These are phyloP conservation scores for Drosophila sulfurigaster DNA, from an alignment of 1,140 invertebrate species.

Conservation along the genomic window DNA sequence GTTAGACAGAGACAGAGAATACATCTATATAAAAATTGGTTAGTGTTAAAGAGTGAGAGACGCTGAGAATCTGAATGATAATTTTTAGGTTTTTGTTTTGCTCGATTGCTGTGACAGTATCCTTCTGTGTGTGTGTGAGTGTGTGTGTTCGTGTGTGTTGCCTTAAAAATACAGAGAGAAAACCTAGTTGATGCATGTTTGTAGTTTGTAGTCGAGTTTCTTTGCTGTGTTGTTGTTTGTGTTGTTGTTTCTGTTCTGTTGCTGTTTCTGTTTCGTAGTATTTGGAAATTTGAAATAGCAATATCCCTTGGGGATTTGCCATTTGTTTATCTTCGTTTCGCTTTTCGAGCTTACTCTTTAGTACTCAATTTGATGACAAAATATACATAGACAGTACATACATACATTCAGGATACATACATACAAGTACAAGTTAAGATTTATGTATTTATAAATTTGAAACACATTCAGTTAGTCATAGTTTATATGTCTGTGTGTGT, in stretches of 20 bases:
- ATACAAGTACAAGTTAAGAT: constrained; percentile 39
- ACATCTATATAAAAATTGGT: constrained; percentile 71
- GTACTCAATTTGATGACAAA: constrained; percentile 75
- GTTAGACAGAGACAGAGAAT: constrained; percentile 76
- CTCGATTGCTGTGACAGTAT: constrained; percentile 41
- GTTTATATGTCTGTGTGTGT: constrained; percentile 28
- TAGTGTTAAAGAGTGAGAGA: constrained; percentile 71
- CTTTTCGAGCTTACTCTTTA: constrained; percentile 51
- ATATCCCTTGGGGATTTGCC: constrained; percentile 42
- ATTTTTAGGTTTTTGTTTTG: constrained; percentile 47
- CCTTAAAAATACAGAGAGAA: constrained; percentile 54
- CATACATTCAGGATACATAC: constrained; percentile 19
- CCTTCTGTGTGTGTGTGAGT: constrained; percentile 12
- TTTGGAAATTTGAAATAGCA: constrained; percentile 30
- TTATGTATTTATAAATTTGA: constrained; percentile 63
- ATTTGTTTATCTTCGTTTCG: constrained; percentile 36
- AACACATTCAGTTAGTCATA: constrained; percentile 81
- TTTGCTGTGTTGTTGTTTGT: constrained; percentile 5
- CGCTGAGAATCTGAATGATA: constrained; percentile 70
- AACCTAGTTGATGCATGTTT: constrained; percentile 39
- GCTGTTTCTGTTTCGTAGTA: constrained; percentile 15
- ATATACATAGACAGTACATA: constrained; percentile 57
- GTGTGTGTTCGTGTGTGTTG: constrained; percentile 18
- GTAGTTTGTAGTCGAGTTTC: constrained; percentile 30
- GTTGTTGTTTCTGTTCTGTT: constrained; percentile 1